These are phyloP conservation scores for Pelmatolapia mariae DNA, from an alignment of 2,113 vertebrate species.

Conservation along the genomic window DNA sequence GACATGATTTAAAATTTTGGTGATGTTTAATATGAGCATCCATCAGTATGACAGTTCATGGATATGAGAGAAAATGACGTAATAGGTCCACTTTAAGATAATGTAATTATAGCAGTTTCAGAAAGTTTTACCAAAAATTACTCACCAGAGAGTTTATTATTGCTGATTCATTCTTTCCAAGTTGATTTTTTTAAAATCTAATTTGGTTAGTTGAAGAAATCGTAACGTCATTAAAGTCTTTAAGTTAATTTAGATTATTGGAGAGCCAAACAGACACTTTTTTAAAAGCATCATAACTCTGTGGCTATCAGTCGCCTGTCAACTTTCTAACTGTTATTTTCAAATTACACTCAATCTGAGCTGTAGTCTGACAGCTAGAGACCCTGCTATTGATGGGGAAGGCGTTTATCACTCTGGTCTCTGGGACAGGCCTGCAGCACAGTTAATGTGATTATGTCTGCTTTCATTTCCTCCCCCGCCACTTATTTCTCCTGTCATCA, in stretches of 20 bases:
- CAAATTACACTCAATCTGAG: slow-evolving; percentile 23
- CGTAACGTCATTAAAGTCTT: not conserved
- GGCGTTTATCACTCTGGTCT: slow-evolving; percentile 41
- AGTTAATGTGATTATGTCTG: slow-evolving; percentile 53
- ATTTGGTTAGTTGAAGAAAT: not conserved
- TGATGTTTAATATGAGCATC: not conserved
- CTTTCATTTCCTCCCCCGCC: slow-evolving; percentile 62
- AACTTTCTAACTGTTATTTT: slow-evolving; percentile 19
- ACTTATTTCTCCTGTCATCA: slow-evolving; percentile 50
- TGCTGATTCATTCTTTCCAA: not conserved
- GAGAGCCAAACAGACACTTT: not conserved
- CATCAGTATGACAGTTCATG: not conserved
- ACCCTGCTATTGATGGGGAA: slow-evolving; percentile 36
- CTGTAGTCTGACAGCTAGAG: slow-evolving; percentile 12
- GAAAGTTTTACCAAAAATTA: not conserved
- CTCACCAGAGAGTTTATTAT: not conserved
- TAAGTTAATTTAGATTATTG: not conserved
- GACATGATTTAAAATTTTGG: not conserved
- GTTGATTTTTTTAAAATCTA: not conserved
- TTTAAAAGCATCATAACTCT: slow-evolving; percentile 15
- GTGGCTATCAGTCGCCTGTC: slow-evolving; percentile 22
- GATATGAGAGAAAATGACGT: rapidly evolving
- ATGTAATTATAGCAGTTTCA: not conserved
- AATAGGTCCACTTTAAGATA: not conserved
- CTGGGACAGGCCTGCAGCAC: slow-evolving; percentile 21